phyloP scores from a whole-genome alignment of 2,113 vertebrate species.

The Gadus macrocephalus region DNA sequence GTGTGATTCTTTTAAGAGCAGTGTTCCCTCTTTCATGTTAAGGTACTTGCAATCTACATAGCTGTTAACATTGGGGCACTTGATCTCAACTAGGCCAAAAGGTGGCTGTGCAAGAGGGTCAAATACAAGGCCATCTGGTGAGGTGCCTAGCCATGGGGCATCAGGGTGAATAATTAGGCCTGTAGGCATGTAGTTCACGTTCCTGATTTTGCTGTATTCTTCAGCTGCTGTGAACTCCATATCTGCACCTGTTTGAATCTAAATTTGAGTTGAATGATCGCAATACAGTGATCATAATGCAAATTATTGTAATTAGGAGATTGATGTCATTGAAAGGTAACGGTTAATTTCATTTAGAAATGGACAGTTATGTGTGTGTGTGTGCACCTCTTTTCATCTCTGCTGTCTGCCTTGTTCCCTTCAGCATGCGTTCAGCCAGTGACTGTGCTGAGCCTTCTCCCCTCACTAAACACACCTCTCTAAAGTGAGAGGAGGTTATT shows the following conservation, averaged over 20 bases:
- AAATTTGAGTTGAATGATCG: too few relatives aligned
- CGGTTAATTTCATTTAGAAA: too few relatives aligned
- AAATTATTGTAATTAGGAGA: too few relatives aligned
- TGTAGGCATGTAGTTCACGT: not conserved
- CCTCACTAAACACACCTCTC: not conserved
- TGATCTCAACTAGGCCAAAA: not conserved
- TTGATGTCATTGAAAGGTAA: too few relatives aligned
- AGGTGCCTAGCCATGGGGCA: not conserved
- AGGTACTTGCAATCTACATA: not conserved
- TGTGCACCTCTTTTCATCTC: not conserved
- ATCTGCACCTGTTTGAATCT: too few relatives aligned
- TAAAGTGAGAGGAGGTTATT: not conserved
- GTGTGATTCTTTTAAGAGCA: not conserved
- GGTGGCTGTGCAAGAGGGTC: not conserved
- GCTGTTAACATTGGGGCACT: not conserved
- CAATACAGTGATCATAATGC: too few relatives aligned
- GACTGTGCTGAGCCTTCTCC: not conserved
- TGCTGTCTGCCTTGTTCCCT: conserved; percentile 4
- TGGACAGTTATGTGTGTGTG: too few relatives aligned
- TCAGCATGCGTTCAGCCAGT: not conserved
- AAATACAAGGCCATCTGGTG: not conserved
- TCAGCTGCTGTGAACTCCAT: not conserved
- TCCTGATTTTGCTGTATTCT: not conserved
- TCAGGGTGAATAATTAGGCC: not conserved
- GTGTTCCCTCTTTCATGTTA: not conserved